A percentile compares a stretch with the other conserved stretches of the same genome.
Conservation (phyloP, 2,113 vertebrate genomes). For the Microcebus tavaratra region DNA sequence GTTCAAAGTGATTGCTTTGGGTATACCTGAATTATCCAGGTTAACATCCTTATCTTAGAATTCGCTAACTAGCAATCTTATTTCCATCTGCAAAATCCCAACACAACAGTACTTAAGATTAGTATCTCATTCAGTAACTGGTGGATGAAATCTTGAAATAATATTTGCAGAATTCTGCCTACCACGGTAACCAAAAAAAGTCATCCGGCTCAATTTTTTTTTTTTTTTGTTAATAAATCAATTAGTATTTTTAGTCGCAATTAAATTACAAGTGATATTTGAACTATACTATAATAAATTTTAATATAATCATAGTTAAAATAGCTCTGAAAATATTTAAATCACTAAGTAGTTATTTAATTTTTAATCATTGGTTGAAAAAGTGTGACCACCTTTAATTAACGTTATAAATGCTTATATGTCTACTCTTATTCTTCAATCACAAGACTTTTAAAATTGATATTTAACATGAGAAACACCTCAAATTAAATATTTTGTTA, state of each 20-base stretch:
- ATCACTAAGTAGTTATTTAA: neutral
- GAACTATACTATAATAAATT: neutral
- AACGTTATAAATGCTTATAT: neutral
- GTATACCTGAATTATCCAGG: neutral
- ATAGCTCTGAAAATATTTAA: neutral
- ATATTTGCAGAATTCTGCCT: neutral
- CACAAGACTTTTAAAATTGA: neutral
- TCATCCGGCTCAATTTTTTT: neutral
- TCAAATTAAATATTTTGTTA: neutral
- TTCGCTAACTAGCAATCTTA: neutral
- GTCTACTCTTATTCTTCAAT: neutral
- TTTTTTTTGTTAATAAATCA: neutral
- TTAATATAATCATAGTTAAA: neutral
- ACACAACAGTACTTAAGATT: neutral
- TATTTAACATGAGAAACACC: neutral
- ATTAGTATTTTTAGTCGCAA: neutral
- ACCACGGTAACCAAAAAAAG: neutral
- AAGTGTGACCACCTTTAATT: neutral
- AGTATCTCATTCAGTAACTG: neutral
- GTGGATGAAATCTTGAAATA: neutral
- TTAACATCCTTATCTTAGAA: conserved; percentile 9
- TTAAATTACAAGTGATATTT: neutral
- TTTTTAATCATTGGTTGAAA: neutral
- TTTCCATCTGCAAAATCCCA: neutral
- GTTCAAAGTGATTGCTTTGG: neutral